Percentiles rank a stretch among this genome's conserved stretches.
Evolutionary conservation across 2,888 invertebrate species (phyloP).

Genomic region (Eremobia ochroleuca): DNA sequence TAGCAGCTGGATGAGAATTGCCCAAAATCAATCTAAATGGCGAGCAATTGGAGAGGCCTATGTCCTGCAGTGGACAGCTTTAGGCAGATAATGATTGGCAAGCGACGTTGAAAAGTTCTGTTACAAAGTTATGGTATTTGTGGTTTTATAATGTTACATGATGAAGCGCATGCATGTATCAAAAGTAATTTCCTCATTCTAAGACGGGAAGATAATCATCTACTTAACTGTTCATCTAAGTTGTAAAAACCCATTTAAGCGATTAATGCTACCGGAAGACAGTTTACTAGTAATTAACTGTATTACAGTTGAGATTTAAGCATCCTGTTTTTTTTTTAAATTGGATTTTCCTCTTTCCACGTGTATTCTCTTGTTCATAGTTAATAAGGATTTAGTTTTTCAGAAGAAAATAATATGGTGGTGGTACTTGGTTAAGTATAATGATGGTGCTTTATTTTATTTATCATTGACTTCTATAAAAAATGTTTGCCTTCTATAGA

Average conservation of each 20-base stretch:
- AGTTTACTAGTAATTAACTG: constrained; percentile 27
- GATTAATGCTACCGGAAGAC: constrained; percentile 44
- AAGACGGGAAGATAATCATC: constrained; percentile 34
- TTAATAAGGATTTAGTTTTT: too few species aligned
- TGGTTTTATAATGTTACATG: constrained; percentile 28
- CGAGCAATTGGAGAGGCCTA: not conserved
- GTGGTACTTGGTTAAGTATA: not conserved
- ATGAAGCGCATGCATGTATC: constrained; percentile 31
- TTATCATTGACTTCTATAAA: not conserved
- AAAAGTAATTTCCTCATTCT: constrained; percentile 50
- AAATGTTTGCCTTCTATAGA: not conserved
- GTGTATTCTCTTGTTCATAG: not conserved
- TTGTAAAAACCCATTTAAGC: constrained; percentile 43
- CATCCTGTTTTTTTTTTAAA: constrained; percentile 3
- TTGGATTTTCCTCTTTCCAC: not conserved
- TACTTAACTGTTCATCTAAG: constrained; percentile 46
- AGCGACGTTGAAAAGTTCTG: not conserved
- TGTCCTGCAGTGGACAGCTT: not conserved
- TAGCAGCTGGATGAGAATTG: not conserved
- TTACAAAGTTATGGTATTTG: not conserved
- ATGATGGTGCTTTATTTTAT: not conserved
- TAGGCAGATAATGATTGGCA: not conserved
- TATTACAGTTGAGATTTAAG: constrained; percentile 1
- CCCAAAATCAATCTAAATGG: not conserved
- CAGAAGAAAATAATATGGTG: not conserved